A percentile compares a stretch with the other conserved stretches of the same genome.
These are phyloP conservation scores for Microplitis deprimator DNA, from an alignment of 2,888 invertebrate species.

Conservation along the genomic window DNA sequence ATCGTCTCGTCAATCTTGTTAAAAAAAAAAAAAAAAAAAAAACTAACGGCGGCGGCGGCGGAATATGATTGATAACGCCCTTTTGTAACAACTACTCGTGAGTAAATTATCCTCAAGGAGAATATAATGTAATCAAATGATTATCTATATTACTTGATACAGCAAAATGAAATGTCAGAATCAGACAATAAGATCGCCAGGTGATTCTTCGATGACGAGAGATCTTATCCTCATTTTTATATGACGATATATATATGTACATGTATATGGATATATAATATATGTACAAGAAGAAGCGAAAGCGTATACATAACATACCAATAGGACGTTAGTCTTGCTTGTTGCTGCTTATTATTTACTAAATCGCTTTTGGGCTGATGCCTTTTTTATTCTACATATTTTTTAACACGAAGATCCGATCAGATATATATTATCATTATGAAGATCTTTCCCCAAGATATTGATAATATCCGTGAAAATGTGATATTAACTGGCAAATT, in stretches of 20 bases:
- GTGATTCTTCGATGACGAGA: constrained; percentile 19
- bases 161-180: constrained; percentile 12
- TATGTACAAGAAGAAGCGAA: background rate
- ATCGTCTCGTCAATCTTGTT: background rate
- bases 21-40: background rate
- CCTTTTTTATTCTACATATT: background rate
- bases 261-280: background rate
- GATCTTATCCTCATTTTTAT: constrained; percentile 4
- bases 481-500: background rate
- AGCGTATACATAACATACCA: background rate
- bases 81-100: background rate
- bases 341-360: background rate
- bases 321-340: background rate
- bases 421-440: background rate
- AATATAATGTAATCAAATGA: constrained; percentile 7
- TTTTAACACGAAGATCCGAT: background rate
- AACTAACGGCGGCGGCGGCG: background rate
- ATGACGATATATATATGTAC: background rate
- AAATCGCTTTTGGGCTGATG: constrained; percentile 1
- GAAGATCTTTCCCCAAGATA: background rate
- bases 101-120: background rate
- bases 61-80: background rate
- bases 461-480: constrained; percentile 1
- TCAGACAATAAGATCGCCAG: constrained; percentile 9
- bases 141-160: constrained; percentile 3